A percentile compares a stretch with the other conserved stretches of the same genome.
Evolutionary conservation across 2,888 invertebrate species (phyloP).

Genomic region (Minunthozetes semirufus): DNA sequence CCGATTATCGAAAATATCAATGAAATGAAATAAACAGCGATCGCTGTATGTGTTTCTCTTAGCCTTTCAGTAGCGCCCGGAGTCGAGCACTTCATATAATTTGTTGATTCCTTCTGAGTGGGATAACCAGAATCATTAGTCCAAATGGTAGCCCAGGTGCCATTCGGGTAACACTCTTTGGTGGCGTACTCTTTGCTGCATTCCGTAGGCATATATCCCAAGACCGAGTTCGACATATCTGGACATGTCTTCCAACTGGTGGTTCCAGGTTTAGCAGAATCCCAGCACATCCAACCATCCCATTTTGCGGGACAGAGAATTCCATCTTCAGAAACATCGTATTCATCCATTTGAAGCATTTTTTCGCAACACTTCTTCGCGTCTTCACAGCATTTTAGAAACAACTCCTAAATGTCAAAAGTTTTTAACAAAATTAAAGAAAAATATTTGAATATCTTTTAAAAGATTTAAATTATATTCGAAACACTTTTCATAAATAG

Average conservation of each 20-base stretch:
- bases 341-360: conserved; percentile 32
- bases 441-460: neutral
- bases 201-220: conserved; percentile 52
- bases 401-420: conserved; percentile 25
- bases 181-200: conserved; percentile 56
- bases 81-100: conserved; percentile 56
- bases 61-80: conserved; percentile 53
- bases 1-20: conserved; percentile 56
- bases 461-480: neutral
- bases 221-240: conserved; percentile 44
- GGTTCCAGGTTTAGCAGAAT: conserved; percentile 50
- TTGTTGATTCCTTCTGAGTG: conserved; percentile 50
- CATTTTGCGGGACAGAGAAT: conserved; percentile 55
- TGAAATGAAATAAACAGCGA: conserved; percentile 54
- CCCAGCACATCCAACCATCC: conserved; percentile 62
- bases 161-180: conserved; percentile 55
- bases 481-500: neutral
- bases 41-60: conserved; percentile 54
- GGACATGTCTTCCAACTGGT: conserved; percentile 54
- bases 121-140: conserved; percentile 40
- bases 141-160: conserved; percentile 51
- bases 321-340: neutral
- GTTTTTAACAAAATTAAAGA: neutral
- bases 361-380: conserved; percentile 39
- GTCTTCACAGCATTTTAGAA: conserved; percentile 37